Percentiles rank a stretch among this genome's conserved stretches.
Conservation (phyloP, 2,113 vertebrate genomes). For the Seriola quinqueradiata region DNA sequence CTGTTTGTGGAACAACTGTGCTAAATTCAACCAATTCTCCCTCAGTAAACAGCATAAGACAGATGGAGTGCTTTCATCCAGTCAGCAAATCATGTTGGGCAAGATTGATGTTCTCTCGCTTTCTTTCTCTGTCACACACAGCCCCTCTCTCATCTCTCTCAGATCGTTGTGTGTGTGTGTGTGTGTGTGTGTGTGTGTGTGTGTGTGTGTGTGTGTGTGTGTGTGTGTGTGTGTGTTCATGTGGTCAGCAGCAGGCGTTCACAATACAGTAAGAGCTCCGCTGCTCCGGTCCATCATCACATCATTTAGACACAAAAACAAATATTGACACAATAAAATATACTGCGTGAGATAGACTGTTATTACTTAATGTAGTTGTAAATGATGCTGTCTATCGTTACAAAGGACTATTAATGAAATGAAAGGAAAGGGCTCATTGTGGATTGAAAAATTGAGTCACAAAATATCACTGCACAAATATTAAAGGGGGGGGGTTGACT, state of each 20-base stretch:
- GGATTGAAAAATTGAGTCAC: not conserved
- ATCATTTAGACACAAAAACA: slow-evolving; percentile 30
- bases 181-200: slow-evolving; percentile 14
- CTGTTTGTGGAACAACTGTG: slow-evolving; percentile 61
- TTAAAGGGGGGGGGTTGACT: too few relatives aligned
- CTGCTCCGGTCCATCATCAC: slow-evolving; percentile 37
- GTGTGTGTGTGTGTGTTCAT: slow-evolving; percentile 17
- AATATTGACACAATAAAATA: slow-evolving; percentile 33
- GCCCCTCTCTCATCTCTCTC: slow-evolving; percentile 13
- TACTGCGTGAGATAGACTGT: not conserved
- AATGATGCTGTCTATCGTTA: not conserved
- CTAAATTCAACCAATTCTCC: slow-evolving; percentile 73
- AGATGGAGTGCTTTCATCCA: slow-evolving; percentile 79
- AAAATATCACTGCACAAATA: not conserved
- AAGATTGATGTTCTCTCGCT: slow-evolving; percentile 77
- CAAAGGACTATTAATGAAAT: not conserved
- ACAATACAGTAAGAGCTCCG: slow-evolving; percentile 55
- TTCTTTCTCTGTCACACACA: slow-evolving; percentile 36
- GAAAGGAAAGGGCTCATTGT: slow-evolving; percentile 1
- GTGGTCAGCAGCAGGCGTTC: slow-evolving; percentile 48
- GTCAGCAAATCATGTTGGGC: slow-evolving; percentile 80
- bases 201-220: slow-evolving; percentile 28
- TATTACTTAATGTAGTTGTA: slow-evolving; percentile 23
- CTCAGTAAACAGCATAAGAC: slow-evolving; percentile 77
- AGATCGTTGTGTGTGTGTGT: slow-evolving; percentile 13